Evolutionary conservation across 2,113 vertebrate genomes (phyloP).

Genomic region (Platycercus adscitus): DNA sequence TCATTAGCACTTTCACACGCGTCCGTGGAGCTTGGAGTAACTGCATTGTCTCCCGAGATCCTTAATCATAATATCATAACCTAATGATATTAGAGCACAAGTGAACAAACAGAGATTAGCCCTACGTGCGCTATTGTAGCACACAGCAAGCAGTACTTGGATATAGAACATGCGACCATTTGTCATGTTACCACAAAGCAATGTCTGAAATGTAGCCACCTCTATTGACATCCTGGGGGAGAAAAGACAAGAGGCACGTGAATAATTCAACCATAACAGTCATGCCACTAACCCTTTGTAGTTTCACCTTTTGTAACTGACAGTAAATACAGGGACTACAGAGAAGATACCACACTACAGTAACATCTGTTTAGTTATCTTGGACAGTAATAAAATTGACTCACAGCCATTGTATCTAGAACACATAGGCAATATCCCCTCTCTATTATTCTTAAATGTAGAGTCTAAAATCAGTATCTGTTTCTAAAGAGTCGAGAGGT

Average conservation of each 20-base stretch:
- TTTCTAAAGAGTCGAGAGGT: neutral
- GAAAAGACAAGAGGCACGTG: neutral
- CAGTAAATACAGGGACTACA: neutral
- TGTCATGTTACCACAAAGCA: neutral
- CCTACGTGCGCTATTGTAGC: neutral
- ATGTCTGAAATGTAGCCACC: neutral
- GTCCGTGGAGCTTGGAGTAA: accelerated
- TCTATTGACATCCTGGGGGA: neutral
- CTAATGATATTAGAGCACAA: neutral
- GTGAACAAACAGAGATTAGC: neutral
- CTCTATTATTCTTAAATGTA: neutral
- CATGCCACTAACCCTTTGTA: neutral
- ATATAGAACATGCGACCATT: neutral
- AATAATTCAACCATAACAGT: neutral
- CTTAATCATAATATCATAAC: accelerated
- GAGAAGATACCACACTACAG: neutral
- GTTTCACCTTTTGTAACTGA: neutral
- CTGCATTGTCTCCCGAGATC: neutral
- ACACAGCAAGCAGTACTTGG: neutral
- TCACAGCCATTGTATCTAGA: neutral
- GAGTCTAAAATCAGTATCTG: neutral
- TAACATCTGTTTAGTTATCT: neutral
- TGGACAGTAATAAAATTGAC: neutral
- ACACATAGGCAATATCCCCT: neutral
- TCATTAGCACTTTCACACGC: neutral